Evolutionary conservation across 2,797 vertebrate species (phyloP), one percentile per base, ranked within the genome.

Genomic region (Fratercula arctica): DNA sequence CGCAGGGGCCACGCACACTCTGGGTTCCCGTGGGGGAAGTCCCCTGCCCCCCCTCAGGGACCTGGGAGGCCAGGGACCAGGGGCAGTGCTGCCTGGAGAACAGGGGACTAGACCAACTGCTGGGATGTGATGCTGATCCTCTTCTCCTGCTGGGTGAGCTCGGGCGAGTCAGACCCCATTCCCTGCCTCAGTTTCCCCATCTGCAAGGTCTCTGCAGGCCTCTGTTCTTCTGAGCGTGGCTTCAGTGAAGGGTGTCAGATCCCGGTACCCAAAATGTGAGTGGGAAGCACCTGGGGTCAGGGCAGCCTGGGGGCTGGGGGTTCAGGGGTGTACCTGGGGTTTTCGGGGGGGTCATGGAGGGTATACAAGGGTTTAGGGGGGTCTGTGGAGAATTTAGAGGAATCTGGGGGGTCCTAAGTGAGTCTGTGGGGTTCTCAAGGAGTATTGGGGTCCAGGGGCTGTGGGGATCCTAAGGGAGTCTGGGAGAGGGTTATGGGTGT

Each of bases 1-100:
- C 0, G 3, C 31, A 6, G 66, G 39, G 43, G 46, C 66, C 37
- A 51, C 0, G 0, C 14, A 8, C 2, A 0, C 43, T n/a, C 53
- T 5, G 16, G 11, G 35, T 35, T 48, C 53, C 41, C 2, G 2
- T 28, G 15, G 8, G 26, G 12, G 3, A 26, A 20, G 23, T 51
- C 8, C 56, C 63, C 20, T 3, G 15, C 46, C 31, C 24, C 23
- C 31, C 13, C 41, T 33, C 10, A 10, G 37, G 46, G 37, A 29
- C 37, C n/a, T 63, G 64, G 23, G 14, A 35, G 2, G 1, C 13
- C 14, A 4, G 43, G 59, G 37, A 39, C 39, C 57, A 35, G 39
- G 35, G 45, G 33, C 18, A 31, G 45, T 51, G 61, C 59, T 92
- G 35, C 35, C 59, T 28, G 48, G 85, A 68, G 68, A 73, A 20